These are phyloP conservation scores for Microctenopoma lineatum DNA, from an alignment of 2,797 vertebrate genomes.

Conservation along the genomic window DNA sequence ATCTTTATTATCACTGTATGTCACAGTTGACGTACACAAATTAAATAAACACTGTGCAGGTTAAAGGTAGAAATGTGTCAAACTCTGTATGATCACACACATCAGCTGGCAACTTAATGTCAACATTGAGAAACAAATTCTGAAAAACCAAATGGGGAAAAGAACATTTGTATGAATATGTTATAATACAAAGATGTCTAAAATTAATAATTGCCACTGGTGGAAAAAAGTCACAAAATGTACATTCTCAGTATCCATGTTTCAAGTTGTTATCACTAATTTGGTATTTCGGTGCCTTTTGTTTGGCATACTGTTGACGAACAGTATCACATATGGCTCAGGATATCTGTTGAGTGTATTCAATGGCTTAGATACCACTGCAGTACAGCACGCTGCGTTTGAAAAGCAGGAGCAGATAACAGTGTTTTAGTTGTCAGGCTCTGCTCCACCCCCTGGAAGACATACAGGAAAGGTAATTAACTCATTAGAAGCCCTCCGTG, in stretches of 20 bases:
- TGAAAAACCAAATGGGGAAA: background rate
- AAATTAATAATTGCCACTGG: conserved; percentile 20
- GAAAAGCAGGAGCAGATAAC: conserved; percentile 57
- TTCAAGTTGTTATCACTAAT: conserved; percentile 34
- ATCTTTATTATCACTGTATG: conserved; percentile 3
- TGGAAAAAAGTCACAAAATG: conserved; percentile 29
- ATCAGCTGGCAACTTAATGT: conserved; percentile 37
- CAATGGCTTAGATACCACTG: conserved; percentile 71
- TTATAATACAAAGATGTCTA: conserved; percentile 45
- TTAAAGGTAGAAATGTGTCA: conserved; percentile 36
- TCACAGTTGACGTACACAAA: conserved; percentile 36
- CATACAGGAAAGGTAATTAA: conserved; percentile 75
- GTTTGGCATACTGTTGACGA: conserved; percentile 23
- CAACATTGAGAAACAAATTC: conserved; percentile 3
- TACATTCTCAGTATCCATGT: conserved; percentile 60
- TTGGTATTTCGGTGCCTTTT: conserved; percentile 39
- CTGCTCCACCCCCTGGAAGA: conserved; percentile 74
- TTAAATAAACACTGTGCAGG: conserved; percentile 52
- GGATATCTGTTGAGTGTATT: conserved; percentile 47
- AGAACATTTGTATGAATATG: conserved; percentile 35
- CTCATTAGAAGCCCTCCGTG: conserved; percentile 71
- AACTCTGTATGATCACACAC: conserved; percentile 40
- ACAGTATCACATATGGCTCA: conserved; percentile 67
- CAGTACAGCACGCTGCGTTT: conserved; percentile 62
- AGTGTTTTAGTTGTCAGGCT: conserved; percentile 53